Base-by-base conservation (phyloP, 1,140 invertebrate species). In the Campodea augens region DNA sequence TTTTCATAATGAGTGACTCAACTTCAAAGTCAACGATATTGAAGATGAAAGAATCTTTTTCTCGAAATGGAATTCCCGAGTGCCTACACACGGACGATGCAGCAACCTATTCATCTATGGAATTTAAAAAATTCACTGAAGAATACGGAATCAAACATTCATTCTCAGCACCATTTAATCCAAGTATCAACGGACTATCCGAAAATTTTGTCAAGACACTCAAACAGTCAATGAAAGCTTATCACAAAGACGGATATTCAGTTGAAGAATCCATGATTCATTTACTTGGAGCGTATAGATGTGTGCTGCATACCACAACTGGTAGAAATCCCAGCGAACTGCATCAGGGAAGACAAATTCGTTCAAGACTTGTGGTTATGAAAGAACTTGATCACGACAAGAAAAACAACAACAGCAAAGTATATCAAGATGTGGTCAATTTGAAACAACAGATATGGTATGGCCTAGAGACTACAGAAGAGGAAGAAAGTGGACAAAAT, bases 81-180 rank as follows among this genome's bases (percentile, higher is more conserved):
- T 36, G 40, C n/a, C 25, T 59, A n/a, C 51, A 58, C 19, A 45
- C 51, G 5, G 56, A 58, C 46, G 57, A 60, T 48, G 57, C 55
- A n/a, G 38, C 51, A 22, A 52, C 49, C 25, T 58, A 54, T 23
- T 46, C 47, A 1, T 51, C 46, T 24, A 20, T 43, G 15, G 52
- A 54, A 27, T 55, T 56, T 47, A 27, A 48, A 38, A 24, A 27
- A 24, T 60, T 58, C 43, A 40, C 54, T 12, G 40, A 46, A 40
- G 5, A 25, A 25, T 52, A 56, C 38, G 48, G 48, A 29, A 52
- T 57, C 10, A 44, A 44, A 29, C 51, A 54, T 44, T 44, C 43
- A 15, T 47, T 49, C n/a, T 42, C 40, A 20, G 40, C 54, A 38
- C 49, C 52, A 15, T 56, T 51, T 36, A 42, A 53, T 20, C 51